Base-by-base conservation (phyloP, 2,888 invertebrate species). In the Macrosoma leucophasiata region DNA sequence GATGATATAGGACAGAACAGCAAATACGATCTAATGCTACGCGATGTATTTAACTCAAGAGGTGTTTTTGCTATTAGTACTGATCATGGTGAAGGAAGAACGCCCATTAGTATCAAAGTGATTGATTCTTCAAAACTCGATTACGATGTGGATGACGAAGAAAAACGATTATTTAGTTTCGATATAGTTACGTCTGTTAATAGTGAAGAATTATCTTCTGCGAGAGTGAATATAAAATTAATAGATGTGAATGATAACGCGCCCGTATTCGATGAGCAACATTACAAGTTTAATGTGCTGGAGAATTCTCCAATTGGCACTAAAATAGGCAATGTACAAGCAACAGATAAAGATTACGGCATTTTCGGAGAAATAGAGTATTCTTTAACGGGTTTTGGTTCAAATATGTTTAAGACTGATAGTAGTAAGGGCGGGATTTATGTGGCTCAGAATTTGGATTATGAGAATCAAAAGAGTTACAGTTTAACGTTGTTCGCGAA, bases 211-310 rank as follows among this genome's bases (percentile, higher is more conserved):
- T 74, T 87, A 29, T 86, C 91, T 4, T 81, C 81, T 21, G 81
- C 89, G 0, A 78, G 86, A 46, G 86, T 92, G 0, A 88, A 88
- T 31, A 86, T 90, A 1, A 87, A 89, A 43, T 66, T 94, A 1
- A 55, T 88, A 15, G 95, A 95, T 63, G 90, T 90, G 29, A 95
- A 95, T 55, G 95, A 95, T 50, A 94, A 94, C 52, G 73, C 89
- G 0, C 94, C 94, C 0, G 66, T 88, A 19, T 94, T 93, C 54
- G 79, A 86, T 5, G 76, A 87, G 37, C 62, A 84, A 0, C 85
- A 86, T 9, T 93, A 92, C 54, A 86, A 88, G 33, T 86, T 92
- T 21, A 84, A 86, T 22, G 88, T 92, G 0, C 69, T 85, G 2
- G 93, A 94, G 68, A 89, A 91, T 61, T 81, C 88, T 0, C 73